phyloP scores from a whole-genome alignment of 1,140 invertebrate genomes.

The Venustaconcha ellipsiformis region DNA sequence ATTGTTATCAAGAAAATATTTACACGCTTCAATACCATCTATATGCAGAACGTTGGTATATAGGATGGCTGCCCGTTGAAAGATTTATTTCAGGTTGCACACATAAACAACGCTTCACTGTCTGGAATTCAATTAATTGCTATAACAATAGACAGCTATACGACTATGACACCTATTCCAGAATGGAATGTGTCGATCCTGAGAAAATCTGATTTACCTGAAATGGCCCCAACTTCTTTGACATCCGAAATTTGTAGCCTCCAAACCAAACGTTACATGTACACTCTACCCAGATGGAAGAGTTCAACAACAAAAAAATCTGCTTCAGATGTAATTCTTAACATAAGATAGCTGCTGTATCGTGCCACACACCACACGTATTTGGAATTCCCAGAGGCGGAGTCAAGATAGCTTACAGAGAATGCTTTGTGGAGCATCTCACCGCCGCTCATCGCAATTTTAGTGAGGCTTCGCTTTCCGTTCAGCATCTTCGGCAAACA shows the following conservation, averaged over 20 bases:
- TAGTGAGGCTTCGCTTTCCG: no score
- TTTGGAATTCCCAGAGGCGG: slow-evolving; percentile 16
- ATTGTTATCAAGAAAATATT: no score
- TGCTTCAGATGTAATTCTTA: slow-evolving; percentile 30
- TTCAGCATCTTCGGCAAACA: no score
- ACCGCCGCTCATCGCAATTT: no score
- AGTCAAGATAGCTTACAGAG: no score
- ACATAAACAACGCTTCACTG: slow-evolving; percentile 18
- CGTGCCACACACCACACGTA: slow-evolving; percentile 24
- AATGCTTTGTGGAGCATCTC: no score
- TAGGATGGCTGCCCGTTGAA: not conserved
- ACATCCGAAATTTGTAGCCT: slow-evolving; percentile 31
- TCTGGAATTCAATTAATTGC: slow-evolving; percentile 24
- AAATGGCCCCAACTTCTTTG: slow-evolving; percentile 34
- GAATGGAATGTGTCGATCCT: slow-evolving; percentile 5
- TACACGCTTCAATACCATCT: no score
- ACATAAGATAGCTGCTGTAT: slow-evolving; percentile 25
- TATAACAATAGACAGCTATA: slow-evolving; percentile 7
- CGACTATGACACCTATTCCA: slow-evolving; percentile 22
- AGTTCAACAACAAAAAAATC: slow-evolving; percentile 15
- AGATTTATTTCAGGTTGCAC: not conserved
- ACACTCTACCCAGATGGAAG: slow-evolving; percentile 25
- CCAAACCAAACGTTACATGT: slow-evolving; percentile 26
- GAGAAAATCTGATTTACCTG: slow-evolving; percentile 32
- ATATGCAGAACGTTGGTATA: no score